phyloP scores from a whole-genome alignment of 1,140 invertebrate genomes.

The Charaxes varanes region DNA sequence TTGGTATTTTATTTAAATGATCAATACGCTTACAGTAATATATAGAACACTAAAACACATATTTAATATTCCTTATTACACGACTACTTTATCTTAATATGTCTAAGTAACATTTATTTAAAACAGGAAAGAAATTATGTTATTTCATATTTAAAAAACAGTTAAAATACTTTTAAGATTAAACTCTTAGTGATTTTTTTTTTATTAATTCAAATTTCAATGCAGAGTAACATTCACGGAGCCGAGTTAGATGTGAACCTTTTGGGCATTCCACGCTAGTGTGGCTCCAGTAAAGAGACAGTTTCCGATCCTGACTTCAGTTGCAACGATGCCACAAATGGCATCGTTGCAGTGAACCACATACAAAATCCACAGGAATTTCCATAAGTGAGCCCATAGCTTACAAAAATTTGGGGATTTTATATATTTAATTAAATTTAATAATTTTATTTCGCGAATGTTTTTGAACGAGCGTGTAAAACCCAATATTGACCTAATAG shows the following conservation, averaged over 20 bases:
- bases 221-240: slow-evolving; percentile 40
- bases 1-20: slow-evolving; percentile 44
- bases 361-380: slow-evolving; percentile 40
- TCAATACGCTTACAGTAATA: slow-evolving; percentile 33
- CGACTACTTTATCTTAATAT: slow-evolving; percentile 45
- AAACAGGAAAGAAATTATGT: slow-evolving; percentile 13
- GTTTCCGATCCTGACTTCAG: slow-evolving; percentile 30
- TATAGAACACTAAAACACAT: slow-evolving; percentile 44
- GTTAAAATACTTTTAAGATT: slow-evolving; percentile 35
- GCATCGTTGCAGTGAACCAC: slow-evolving; percentile 24
- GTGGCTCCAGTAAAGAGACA: slow-evolving; percentile 3
- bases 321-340: slow-evolving; percentile 10
- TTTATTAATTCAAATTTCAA: slow-evolving; percentile 38
- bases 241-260: slow-evolving; percentile 15
- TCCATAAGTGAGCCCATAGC: slow-evolving; percentile 50
- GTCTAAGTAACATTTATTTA: slow-evolving; percentile 26
- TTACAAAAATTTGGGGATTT: slow-evolving; percentile 32
- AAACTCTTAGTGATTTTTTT: slow-evolving; percentile 13
- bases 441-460: slow-evolving; percentile 6
- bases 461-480: slow-evolving; percentile 15
- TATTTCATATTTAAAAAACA: slow-evolving; percentile 47
- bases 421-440: slow-evolving; percentile 23
- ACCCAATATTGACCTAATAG: slow-evolving; percentile 20
- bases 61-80: slow-evolving; percentile 32
- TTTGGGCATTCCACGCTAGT: slow-evolving; percentile 17